Evolutionary conservation across 2,888 invertebrate species (phyloP).

Genomic region (Ceratothoa steindachneri): DNA sequence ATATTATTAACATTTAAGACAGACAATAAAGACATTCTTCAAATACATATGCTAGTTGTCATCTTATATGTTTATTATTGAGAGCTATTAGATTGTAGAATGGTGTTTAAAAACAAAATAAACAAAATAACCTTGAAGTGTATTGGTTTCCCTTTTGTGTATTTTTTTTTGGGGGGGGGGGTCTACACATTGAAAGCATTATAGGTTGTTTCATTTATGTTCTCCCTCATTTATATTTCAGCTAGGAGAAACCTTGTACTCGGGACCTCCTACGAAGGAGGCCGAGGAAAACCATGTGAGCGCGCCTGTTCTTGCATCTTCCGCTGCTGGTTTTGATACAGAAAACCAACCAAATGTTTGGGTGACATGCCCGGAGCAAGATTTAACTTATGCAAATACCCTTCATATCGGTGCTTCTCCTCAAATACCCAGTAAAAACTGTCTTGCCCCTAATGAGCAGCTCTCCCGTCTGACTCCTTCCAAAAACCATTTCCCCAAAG

Average conservation of each 20-base stretch:
- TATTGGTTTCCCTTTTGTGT: no score
- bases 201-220: no score
- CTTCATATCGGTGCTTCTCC: neutral
- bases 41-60: no score
- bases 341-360: neutral
- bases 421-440: neutral
- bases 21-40: no score
- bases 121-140: no score
- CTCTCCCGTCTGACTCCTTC: neutral
- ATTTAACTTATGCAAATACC: neutral
- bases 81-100: no score
- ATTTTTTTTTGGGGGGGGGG: no score
- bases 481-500: neutral
- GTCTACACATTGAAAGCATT: no score
- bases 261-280: slow-evolving; percentile 7
- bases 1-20: no score
- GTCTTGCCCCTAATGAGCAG: neutral
- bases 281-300: neutral
- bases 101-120: no score
- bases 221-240: neutral
- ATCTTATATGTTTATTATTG: no score
- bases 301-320: neutral
- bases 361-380: neutral
- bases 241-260: slow-evolving; percentile 8
- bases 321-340: neutral